Evolutionary conservation across 2,797 vertebrate species (phyloP).

Genomic region (Molossus alvarezi): DNA sequence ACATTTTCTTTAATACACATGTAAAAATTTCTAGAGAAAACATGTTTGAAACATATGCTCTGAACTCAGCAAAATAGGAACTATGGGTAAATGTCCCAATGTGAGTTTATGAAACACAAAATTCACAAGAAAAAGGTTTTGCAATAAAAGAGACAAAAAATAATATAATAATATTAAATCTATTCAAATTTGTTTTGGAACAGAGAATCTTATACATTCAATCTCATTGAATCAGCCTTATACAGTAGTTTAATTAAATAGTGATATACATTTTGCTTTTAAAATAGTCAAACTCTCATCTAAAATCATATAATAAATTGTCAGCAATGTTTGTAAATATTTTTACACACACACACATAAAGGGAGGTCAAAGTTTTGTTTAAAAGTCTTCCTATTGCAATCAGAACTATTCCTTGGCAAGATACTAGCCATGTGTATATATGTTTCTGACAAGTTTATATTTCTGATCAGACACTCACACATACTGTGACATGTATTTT

Average conservation of each 20-base stretch:
- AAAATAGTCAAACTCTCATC: background rate
- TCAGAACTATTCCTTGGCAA: background rate
- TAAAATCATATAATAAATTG: background rate
- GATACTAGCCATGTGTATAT: background rate
- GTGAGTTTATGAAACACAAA: constrained; percentile 28
- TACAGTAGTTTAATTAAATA: background rate
- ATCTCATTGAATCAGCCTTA: background rate
- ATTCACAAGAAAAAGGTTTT: background rate
- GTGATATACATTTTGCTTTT: background rate
- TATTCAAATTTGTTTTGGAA: background rate
- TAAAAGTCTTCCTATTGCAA: background rate
- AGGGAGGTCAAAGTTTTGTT: background rate
- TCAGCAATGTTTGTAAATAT: background rate
- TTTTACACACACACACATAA: background rate
- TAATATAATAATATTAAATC: background rate
- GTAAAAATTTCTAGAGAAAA: constrained; percentile 65
- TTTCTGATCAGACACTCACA: background rate
- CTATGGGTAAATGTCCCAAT: constrained; percentile 19
- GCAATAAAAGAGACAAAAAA: background rate
- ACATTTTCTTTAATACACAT: constrained; percentile 62
- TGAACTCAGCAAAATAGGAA: constrained; percentile 27
- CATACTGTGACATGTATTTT: background rate
- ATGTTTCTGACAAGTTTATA: constrained; percentile 9
- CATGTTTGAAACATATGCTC: constrained; percentile 10
- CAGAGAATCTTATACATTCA: background rate